Evolutionary conservation across 2,797 vertebrate species (phyloP).

Genomic region (Hephaestus fuliginosus): DNA sequence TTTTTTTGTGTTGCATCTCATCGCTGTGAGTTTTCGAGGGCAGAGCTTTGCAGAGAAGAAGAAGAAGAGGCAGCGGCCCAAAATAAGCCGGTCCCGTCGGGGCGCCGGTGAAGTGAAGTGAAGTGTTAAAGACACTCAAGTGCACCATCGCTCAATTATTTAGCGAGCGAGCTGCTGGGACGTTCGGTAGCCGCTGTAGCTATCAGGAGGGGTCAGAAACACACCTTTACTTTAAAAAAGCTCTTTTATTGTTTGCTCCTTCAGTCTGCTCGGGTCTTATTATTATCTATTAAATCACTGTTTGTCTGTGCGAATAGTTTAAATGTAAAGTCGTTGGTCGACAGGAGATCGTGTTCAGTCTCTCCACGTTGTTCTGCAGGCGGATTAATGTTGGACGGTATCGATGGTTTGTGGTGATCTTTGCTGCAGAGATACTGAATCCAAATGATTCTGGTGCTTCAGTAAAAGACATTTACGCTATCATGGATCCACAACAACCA

Average conservation of each 20-base stretch:
- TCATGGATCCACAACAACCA: not conserved
- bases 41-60: slow-evolving; percentile 31
- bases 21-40: slow-evolving; percentile 25
- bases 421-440: not conserved
- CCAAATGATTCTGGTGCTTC: not conserved
- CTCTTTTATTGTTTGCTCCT: not conserved
- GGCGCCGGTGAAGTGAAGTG: slow-evolving; percentile 50
- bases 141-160: slow-evolving; percentile 75
- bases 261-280: not conserved
- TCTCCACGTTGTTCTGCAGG: too few relatives aligned
- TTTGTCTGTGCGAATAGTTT: not conserved
- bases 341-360: not conserved
- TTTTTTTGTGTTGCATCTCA: slow-evolving; percentile 26
- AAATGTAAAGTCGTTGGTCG: not conserved
- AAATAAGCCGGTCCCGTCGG: slow-evolving; percentile 51
- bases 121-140: slow-evolving; percentile 70
- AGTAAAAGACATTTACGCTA: not conserved
- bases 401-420: not conserved
- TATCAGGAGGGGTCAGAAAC: slow-evolving; percentile 15
- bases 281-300: not conserved
- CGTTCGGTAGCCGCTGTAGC: slow-evolving; percentile 51
- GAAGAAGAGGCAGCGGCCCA: slow-evolving; percentile 20
- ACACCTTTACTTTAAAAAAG: not conserved
- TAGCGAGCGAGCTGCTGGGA: slow-evolving; percentile 49
- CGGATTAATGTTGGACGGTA: too few relatives aligned